phyloP scores from a whole-genome alignment of 2,113 vertebrate genomes.

The Podocnemis expansa region DNA sequence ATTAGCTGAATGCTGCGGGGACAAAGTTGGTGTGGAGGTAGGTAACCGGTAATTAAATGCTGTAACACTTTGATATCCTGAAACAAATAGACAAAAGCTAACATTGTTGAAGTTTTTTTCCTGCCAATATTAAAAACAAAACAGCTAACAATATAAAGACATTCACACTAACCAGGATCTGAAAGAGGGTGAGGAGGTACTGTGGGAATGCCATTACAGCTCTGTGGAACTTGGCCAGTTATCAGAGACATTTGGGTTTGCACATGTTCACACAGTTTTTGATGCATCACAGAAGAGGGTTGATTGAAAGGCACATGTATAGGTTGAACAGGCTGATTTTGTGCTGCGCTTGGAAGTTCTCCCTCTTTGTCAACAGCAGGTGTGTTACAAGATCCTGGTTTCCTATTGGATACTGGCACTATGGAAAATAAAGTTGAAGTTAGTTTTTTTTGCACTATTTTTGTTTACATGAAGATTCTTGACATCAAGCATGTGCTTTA shows the following conservation, averaged over 20 bases:
- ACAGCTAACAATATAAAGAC: background rate
- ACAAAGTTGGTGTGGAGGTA: conserved; percentile 50
- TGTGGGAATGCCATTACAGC: conserved; percentile 15
- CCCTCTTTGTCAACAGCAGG: conserved; percentile 24
- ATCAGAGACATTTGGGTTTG: conserved; percentile 80
- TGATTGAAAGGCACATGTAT: conserved; percentile 59
- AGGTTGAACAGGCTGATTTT: conserved; percentile 30
- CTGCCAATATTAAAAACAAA: background rate
- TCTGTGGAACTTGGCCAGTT: conserved; percentile 48
- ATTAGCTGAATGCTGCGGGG: conserved; percentile 58
- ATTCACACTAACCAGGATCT: conserved; percentile 66
- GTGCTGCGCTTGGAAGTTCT: conserved; percentile 4
- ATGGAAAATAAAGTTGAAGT: background rate
- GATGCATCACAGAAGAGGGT: conserved; percentile 61
- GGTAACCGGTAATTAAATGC: conserved; percentile 56
- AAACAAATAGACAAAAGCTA: conserved; percentile 25
- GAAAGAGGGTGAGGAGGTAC: conserved; percentile 29
- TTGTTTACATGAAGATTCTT: background rate
- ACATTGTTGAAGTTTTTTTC: background rate
- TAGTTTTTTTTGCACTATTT: background rate
- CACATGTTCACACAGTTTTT: conserved; percentile 73
- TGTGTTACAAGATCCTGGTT: background rate
- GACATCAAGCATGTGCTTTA: background rate
- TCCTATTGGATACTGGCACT: conserved; percentile 58
- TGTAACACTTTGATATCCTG: conserved; percentile 66